Base-by-base conservation (phyloP, 2,113 vertebrate species). In the Rhizomys pruinosus region DNA sequence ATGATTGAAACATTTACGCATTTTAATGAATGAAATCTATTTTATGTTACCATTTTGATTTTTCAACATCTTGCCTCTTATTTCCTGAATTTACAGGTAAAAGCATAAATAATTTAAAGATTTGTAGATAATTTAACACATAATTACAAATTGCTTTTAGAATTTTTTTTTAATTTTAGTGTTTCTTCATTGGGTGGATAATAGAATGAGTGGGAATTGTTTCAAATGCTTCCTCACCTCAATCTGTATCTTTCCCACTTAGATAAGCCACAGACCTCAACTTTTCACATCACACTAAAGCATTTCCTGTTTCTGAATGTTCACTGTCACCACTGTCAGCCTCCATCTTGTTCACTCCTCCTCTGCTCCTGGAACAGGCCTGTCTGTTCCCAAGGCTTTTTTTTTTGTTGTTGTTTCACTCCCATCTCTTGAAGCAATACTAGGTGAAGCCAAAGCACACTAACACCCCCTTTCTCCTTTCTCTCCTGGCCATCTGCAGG, bases 41-140 rank as follows among this genome's bases (percentile, higher is more conserved):
- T 55, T 82, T n/a, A n/a, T 86, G 6, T 79, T 93, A 20, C 34
- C 78, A 78, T 64, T 88, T 89, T 76, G 17, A 69, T 63, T 80
- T 78, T 89, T 64, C 8, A 90, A 64, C 9, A 79, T n/a, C n/a
- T 52, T 29, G 37, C 20, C 7, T 69, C 22, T 61, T 91, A 29
- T 74, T 90, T 77, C 19, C 6, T 92, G 29, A 0, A 71, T 37
- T 77, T 29, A 0, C 10, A 89, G 39, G 17, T 9, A 71, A 84
- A 88, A 87, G 39, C 7, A 72, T 32, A 23, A 8, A n/a, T 55
- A 78, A 80, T 66, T 10, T 42, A 91, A 91, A 80, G 59, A 0
- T 90, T 74, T 86, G 80, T 42, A 82, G 68, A 23, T 32, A 34
- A 84, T 34, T 32, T 66, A 68, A 44, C 42, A 68, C 11, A 47